These are phyloP conservation scores for Resseliella maxima DNA, from an alignment of 2,888 invertebrate genomes.

Conservation along the genomic window DNA sequence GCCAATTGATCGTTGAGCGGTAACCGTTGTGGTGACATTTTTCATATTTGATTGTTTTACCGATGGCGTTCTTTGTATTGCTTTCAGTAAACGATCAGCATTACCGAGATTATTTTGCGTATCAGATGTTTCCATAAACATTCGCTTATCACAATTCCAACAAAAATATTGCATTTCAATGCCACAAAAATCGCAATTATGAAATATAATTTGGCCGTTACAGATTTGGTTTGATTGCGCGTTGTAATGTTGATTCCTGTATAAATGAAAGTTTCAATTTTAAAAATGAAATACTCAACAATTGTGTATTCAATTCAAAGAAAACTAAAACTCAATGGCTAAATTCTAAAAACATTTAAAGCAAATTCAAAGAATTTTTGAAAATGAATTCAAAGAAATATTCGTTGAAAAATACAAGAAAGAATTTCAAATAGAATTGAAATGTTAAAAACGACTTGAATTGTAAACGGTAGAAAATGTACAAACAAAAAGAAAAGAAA, in stretches of 20 bases:
- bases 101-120: conserved; percentile 64
- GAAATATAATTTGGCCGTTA: conserved; percentile 57
- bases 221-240: neutral
- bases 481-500: neutral
- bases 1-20: neutral
- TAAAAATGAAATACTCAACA: too few relatives aligned
- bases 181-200: conserved; percentile 64
- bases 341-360: too few relatives aligned
- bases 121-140: conserved; percentile 62
- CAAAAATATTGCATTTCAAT: conserved; percentile 66
- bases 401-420: too few relatives aligned
- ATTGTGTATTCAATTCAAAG: too few relatives aligned
- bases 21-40: neutral
- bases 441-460: too few relatives aligned
- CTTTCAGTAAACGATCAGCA: conserved; percentile 70
- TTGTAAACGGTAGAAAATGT: neutral
- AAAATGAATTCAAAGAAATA: too few relatives aligned
- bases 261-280: too few relatives aligned
- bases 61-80: conserved; percentile 70
- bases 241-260: conserved; percentile 53
- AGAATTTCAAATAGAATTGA: too few relatives aligned
- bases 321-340: too few relatives aligned
- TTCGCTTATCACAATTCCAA: conserved; percentile 63
- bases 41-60: conserved; percentile 62
- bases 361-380: too few relatives aligned